A percentile compares a stretch with the other conserved stretches of the same genome.
Evolutionary conservation across 2,888 invertebrate species (phyloP).

Genomic region (Agonopterix arenella): DNA sequence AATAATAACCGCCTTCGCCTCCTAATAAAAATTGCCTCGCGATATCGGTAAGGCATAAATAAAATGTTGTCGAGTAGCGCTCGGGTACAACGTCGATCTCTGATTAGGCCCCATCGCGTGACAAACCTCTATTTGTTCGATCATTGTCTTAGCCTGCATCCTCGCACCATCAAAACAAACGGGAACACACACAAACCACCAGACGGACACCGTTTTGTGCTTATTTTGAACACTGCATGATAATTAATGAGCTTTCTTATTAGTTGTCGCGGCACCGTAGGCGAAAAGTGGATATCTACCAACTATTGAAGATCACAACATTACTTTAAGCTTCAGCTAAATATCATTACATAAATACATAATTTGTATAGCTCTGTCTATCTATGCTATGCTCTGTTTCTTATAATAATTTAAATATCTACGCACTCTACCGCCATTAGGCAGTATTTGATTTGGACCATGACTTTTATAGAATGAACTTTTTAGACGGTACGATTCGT

Average conservation of each 20-base stretch:
- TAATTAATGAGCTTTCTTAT: background rate
- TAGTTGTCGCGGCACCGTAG: background rate
- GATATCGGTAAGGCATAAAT: conserved; percentile 67
- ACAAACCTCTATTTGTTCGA: conserved; percentile 72
- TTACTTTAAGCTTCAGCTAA: too few relatives aligned
- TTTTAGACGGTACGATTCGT: too few relatives aligned
- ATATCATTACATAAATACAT: too few relatives aligned
- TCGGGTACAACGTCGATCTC: conserved; percentile 56
- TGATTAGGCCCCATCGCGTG: conserved; percentile 68
- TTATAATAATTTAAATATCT: too few relatives aligned
- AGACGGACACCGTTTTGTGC: background rate
- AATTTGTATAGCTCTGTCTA: too few relatives aligned
- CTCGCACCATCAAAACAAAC: conserved; percentile 54
- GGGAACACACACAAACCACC: conserved; percentile 50
- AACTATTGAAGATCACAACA: too few relatives aligned
- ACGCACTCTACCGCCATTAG: too few relatives aligned
- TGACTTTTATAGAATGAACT: too few relatives aligned
- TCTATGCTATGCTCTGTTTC: too few relatives aligned
- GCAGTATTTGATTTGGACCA: too few relatives aligned
- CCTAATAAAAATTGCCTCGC: conserved; percentile 55
- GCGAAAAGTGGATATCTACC: too few relatives aligned
- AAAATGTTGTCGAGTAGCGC: conserved; percentile 57
- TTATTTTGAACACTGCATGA: conserved; percentile 3
- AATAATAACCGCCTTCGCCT: conserved; percentile 40
- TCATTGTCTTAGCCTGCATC: conserved; percentile 67